These are phyloP conservation scores for Hafferia zeledoni DNA, from an alignment of 2,797 vertebrate genomes.

Conservation along the genomic window DNA sequence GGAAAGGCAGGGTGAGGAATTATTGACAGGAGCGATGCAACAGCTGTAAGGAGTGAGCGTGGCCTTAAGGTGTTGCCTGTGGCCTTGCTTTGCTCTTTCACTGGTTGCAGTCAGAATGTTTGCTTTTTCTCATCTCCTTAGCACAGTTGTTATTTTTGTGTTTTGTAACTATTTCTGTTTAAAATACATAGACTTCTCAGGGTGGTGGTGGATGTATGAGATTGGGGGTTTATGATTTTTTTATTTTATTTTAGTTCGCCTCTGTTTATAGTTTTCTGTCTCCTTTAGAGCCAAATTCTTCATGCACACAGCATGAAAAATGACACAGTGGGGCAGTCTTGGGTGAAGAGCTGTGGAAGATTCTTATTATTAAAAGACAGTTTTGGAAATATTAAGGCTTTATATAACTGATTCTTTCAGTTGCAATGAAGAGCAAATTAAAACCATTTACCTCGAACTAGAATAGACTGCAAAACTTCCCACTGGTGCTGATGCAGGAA, in stretches of 20 bases:
- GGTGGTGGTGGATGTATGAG: background rate
- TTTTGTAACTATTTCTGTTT: background rate
- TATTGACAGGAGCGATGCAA: accelerated
- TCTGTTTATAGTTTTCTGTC: background rate
- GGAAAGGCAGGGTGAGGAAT: background rate
- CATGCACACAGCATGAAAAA: background rate
- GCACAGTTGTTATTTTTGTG: background rate
- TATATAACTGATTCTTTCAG: background rate
- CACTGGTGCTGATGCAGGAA: conserved; percentile 23
- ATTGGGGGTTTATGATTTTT: background rate
- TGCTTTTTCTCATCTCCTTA: background rate
- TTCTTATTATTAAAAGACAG: background rate
- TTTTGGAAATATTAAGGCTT: background rate
- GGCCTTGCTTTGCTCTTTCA: background rate
- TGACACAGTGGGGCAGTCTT: background rate
- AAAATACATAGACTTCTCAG: background rate
- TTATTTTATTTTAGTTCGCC: background rate
- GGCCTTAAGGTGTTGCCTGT: background rate
- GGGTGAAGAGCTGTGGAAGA: background rate
- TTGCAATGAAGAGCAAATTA: conserved; percentile 2
- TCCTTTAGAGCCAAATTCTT: background rate
- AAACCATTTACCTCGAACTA: conserved; percentile 1
- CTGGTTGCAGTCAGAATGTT: background rate
- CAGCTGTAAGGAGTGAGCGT: background rate
- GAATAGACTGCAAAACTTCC: background rate